phyloP scores from a whole-genome alignment of 2,797 vertebrate genomes.

The Hemitrygon akajei region DNA sequence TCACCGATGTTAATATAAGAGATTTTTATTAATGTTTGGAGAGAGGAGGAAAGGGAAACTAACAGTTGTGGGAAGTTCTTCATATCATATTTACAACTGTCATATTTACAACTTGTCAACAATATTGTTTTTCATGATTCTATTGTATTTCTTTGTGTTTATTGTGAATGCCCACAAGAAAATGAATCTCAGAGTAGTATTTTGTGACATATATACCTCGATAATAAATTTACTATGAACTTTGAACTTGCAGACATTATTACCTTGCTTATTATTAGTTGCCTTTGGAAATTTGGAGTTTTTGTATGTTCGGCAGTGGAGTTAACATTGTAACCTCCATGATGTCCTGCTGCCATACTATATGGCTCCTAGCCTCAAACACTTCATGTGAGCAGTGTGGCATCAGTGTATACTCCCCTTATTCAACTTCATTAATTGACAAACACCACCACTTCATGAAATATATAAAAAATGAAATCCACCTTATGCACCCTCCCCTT shows the following conservation, averaged over 20 bases:
- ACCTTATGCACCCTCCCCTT: too few species aligned
- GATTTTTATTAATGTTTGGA: neutral
- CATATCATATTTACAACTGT: conserved; percentile 3
- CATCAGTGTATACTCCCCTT: neutral
- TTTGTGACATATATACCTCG: too few species aligned
- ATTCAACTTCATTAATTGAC: neutral
- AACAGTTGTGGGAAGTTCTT: neutral
- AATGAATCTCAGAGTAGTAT: too few species aligned
- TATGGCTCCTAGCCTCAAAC: neutral
- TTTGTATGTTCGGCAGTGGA: neutral
- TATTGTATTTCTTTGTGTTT: too few species aligned
- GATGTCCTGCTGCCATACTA: neutral
- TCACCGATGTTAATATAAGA: conserved; percentile 62
- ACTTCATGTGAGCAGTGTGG: neutral
- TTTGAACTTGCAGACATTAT: neutral
- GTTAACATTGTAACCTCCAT: neutral
- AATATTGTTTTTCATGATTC: neutral
- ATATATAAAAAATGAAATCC: neutral
- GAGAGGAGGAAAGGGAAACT: neutral
- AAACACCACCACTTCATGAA: neutral
- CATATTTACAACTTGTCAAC: neutral
- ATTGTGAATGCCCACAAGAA: too few species aligned
- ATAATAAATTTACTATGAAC: too few species aligned
- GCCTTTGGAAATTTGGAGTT: neutral
- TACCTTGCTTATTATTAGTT: too few species aligned